These are phyloP conservation scores for Cosmia pyralina DNA, from an alignment of 2,888 invertebrate species.

Conservation along the genomic window DNA sequence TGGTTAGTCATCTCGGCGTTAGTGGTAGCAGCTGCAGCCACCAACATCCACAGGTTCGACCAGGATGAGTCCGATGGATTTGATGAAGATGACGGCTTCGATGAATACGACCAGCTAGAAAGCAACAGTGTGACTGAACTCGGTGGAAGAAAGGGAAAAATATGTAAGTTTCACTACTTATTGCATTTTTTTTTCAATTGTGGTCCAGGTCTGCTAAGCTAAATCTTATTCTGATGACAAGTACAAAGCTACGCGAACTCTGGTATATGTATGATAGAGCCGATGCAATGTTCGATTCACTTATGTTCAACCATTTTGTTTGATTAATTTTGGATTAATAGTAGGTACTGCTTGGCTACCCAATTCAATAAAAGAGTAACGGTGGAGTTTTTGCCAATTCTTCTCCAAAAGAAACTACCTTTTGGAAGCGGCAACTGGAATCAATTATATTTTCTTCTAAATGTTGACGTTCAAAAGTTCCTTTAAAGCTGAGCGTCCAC, in stretches of 20 bases:
- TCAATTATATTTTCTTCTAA: too few species aligned
- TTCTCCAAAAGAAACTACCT: too few species aligned
- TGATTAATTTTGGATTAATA: background rate
- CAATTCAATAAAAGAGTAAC: background rate
- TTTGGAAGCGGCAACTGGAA: too few species aligned
- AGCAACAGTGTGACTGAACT: constrained; percentile 43
- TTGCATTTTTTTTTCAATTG: background rate
- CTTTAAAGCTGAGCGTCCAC: too few species aligned
- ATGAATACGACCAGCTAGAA: constrained; percentile 59
- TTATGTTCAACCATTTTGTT: background rate
- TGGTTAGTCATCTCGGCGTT: constrained; percentile 71
- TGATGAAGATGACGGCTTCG: constrained; percentile 62
- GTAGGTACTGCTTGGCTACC: background rate
- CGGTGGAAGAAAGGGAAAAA: constrained; percentile 78
- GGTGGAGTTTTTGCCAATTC: too few species aligned
- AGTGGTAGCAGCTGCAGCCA: constrained; percentile 73
- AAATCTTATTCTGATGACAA: background rate
- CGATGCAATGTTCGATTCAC: background rate
- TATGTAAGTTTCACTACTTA: constrained; percentile 75
- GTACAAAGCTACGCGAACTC: constrained; percentile 15
- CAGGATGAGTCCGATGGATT: constrained; percentile 17
- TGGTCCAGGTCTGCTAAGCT: background rate
- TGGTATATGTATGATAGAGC: background rate
- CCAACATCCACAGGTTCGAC: constrained; percentile 67
- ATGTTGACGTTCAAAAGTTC: too few species aligned